Evolutionary conservation across 2,888 invertebrate species (phyloP), one percentile per base, ranked within the genome.

Genomic region (Pristionchus fissidentatus): DNA sequence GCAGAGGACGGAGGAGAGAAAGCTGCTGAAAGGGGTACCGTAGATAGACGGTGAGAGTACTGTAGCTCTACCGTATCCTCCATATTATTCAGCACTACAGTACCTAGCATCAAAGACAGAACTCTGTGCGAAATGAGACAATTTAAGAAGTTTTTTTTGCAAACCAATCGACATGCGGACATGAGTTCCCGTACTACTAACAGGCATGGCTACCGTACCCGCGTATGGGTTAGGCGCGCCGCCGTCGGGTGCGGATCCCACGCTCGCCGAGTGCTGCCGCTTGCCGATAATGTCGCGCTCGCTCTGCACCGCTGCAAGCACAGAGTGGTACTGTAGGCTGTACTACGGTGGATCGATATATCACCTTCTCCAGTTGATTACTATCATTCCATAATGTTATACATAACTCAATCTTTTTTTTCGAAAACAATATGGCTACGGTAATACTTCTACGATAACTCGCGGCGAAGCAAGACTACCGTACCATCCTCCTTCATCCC

Each of bases 401-500:
- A n/a, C n/a, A n/a, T n/a, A n/a, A n/a, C n/a, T n/a, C n/a, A n/a
- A n/a, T n/a, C n/a, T n/a, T n/a, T n/a, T n/a, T n/a, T n/a, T n/a
- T n/a, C n/a, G n/a, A n/a, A n/a, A n/a, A n/a, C n/a, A n/a, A n/a
- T n/a, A n/a, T n/a, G n/a, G n/a, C n/a, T n/a, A n/a, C n/a, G n/a
- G n/a, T n/a, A n/a, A n/a, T n/a, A n/a, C n/a, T n/a, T n/a, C n/a
- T n/a, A n/a, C n/a, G n/a, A n/a, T n/a, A n/a, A n/a, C n/a, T n/a
- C n/a, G 19, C 19, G 52, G 19, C 52, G 19, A 15, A 19, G 52
- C 52, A 49, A 66, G 81, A 43, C 1, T 49, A 22, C 46, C 49
- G 46, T 43, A 87, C 91, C 91, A 43, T 92, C 92, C 41, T 90
- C 90, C 75, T 89, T 89, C 92, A 92, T 92, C 66, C 92, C 92